phyloP scores from a whole-genome alignment of 1,140 invertebrate genomes.

The Drosophila pallidifrons region DNA sequence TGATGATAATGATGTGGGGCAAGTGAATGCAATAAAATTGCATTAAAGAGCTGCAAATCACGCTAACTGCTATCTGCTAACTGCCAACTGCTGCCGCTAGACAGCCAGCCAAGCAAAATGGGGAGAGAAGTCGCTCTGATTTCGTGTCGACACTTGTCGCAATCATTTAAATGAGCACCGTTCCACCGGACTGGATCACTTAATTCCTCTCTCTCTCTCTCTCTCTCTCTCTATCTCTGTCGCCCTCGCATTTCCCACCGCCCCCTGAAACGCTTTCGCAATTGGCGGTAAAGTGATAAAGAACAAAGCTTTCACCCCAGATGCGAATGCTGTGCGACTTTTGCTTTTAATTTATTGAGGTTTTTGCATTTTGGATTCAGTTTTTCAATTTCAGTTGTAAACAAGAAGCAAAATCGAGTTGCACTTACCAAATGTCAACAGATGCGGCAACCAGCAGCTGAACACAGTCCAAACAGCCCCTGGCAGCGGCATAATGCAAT shows the following conservation, averaged over 20 bases:
- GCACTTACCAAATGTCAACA: slow-evolving; percentile 90
- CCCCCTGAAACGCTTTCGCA: background rate
- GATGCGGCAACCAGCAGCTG: slow-evolving; percentile 91
- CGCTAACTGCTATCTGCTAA: slow-evolving; percentile 8
- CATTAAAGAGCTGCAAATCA: slow-evolving; percentile 38
- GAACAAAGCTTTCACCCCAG: slow-evolving; percentile 47
- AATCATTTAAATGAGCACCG: slow-evolving; percentile 33
- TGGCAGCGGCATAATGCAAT: slow-evolving; percentile 93
- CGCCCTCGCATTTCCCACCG: background rate
- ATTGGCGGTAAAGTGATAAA: slow-evolving; percentile 11
- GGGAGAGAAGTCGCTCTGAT: slow-evolving; percentile 40
- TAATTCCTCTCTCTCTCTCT: slow-evolving; percentile 1
- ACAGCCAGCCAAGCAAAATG: slow-evolving; percentile 14
- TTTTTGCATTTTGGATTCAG: background rate
- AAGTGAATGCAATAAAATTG: slow-evolving; percentile 45
- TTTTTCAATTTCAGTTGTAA: no score
- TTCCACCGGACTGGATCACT: slow-evolving; percentile 18
- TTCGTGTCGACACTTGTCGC: slow-evolving; percentile 31
- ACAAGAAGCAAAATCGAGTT: background rate
- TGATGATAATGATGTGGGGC: slow-evolving; percentile 37
- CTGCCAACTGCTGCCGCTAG: background rate
- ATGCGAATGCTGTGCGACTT: slow-evolving; percentile 21
- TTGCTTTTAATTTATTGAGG: slow-evolving; percentile 39
- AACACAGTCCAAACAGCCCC: slow-evolving; percentile 93
- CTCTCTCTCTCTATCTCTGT: no score